Percentiles rank a stretch among this genome's conserved stretches.
These are phyloP conservation scores for Podotricha telesiphe DNA, from an alignment of 2,888 invertebrate genomes.

Conservation along the genomic window DNA sequence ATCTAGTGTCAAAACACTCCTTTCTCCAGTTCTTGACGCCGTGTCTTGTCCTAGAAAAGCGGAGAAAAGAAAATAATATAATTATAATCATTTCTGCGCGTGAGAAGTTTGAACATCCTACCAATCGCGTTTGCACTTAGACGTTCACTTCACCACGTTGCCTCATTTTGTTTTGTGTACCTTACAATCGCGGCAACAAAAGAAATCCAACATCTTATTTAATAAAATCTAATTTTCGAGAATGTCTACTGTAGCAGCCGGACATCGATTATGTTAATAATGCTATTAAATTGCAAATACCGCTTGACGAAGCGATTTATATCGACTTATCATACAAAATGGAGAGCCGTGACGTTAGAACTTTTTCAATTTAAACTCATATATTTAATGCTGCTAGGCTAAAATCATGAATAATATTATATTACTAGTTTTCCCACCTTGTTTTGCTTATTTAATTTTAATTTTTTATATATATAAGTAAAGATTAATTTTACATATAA, in stretches of 20 bases:
- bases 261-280: constrained; percentile 73
- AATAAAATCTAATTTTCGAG: constrained; percentile 4
- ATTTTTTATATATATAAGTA: too few species aligned
- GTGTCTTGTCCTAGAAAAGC: too few species aligned
- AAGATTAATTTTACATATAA: too few species aligned
- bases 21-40: too few species aligned
- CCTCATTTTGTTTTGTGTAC: too few species aligned
- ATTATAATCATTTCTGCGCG: too few species aligned
- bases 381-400: neutral
- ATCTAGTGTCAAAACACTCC: too few species aligned
- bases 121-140: too few species aligned
- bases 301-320: constrained; percentile 46
- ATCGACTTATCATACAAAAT: constrained; percentile 40
- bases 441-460: neutral
- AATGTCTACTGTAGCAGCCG: constrained; percentile 45
- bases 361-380: constrained; percentile 39
- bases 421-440: neutral
- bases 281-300: constrained; percentile 74
- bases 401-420: constrained; percentile 1
- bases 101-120: too few species aligned
- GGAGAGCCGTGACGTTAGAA: constrained; percentile 28
- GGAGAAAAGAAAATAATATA: too few species aligned
- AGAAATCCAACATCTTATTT: neutral
- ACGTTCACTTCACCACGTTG: too few species aligned
- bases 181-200: too few species aligned